phyloP scores from a whole-genome alignment of 2,113 vertebrate genomes.

The Pardalotus punctatus region DNA sequence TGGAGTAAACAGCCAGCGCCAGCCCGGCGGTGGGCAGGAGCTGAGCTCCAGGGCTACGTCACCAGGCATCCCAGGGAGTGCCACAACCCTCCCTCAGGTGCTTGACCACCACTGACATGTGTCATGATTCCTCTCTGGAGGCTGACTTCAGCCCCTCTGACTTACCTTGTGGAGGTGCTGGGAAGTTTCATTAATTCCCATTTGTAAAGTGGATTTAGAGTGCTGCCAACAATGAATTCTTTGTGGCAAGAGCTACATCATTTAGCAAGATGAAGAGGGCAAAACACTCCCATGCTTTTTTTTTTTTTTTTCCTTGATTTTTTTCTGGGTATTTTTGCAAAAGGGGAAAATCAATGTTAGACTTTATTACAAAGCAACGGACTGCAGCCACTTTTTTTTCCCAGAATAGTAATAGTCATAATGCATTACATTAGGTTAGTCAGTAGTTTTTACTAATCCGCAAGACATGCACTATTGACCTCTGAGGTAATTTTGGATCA shows the following conservation, averaged over 20 bases:
- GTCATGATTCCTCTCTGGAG: background rate
- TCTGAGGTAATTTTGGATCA: constrained; percentile 69
- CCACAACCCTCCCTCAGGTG: rapidly evolving
- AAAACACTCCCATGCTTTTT: background rate
- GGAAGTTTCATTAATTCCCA: background rate
- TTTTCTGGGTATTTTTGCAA: background rate
- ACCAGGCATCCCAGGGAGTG: background rate
- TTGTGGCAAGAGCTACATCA: background rate
- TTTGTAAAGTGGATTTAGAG: background rate
- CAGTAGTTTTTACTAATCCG: background rate
- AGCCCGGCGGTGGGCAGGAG: background rate
- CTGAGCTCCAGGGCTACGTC: rapidly evolving
- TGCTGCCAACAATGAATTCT: background rate
- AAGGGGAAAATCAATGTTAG: background rate
- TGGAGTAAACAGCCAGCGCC: background rate
- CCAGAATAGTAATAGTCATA: background rate
- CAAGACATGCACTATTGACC: constrained; percentile 35
- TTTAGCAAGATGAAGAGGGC: background rate
- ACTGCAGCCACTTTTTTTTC: background rate
- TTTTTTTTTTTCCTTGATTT: background rate
- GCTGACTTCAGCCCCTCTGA: background rate
- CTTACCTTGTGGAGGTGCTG: background rate
- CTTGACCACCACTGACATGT: rapidly evolving
- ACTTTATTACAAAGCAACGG: background rate
- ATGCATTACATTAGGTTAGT: background rate